Evolutionary conservation across 2,888 invertebrate species (phyloP), one percentile per base, ranked within the genome.

Genomic region (Tachina grossa): DNA sequence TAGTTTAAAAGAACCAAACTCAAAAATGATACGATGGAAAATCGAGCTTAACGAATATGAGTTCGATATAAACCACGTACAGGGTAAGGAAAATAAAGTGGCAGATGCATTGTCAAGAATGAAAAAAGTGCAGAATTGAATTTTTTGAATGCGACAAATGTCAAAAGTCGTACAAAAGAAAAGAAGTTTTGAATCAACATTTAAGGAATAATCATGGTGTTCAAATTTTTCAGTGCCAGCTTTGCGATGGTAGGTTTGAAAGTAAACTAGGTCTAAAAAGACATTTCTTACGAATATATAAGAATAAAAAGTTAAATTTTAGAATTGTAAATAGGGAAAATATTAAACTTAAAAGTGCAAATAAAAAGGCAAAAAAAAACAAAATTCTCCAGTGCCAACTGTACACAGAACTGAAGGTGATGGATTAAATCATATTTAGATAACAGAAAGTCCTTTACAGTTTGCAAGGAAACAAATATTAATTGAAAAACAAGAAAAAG

Each of bases 401-500:
- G 22, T 22, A 22, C 22, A 59, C 59, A 65, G 43, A 4, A 19
- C 63, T 11, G 41, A 43, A 19, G 43, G n/a, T 63, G 43, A 63
- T 43, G 63, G 19, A 41, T 10, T 19, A 11, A 43, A 65, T 65
- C 22, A 22, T 45, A 65, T 65, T 9, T 5, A 2, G 16, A 2
- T 65, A 13, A 65, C 19, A 45, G 63, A 45, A 65, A 47, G 19
- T 22, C 63, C 63, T 1, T 16, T 65, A 47, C 22, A 22, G 22
- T 45, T 65, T 19, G 63, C 63, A 6, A 45, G 43, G 8, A 65
- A 22, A 14, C 63, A 16, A 45, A 65, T 65, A 19, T 19, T 65
- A 19, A 68, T 51, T n/a, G 22, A 22, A 22, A 22, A 22, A 2
- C 22, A 68, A 16, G 14, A 68, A n/a, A 61, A 61, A 1, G 51